Base-by-base conservation (phyloP, 2,113 vertebrate genomes). In the Butastur rufipennis region DNA sequence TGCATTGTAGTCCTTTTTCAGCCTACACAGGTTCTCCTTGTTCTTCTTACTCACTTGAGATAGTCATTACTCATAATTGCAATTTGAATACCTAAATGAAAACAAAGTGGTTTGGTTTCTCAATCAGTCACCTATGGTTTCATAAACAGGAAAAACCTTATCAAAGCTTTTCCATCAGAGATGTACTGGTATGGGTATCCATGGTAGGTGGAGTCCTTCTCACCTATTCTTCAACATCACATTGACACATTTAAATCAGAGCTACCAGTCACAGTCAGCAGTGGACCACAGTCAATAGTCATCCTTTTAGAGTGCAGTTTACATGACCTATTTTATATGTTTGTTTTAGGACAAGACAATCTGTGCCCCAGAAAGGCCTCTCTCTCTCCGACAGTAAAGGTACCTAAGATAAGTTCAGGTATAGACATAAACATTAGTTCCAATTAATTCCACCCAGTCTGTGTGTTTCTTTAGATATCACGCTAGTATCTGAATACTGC, bases 131-230 rank as follows among this genome's bases (percentile, higher is more conserved):
- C 40, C 70, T 53, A 9, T 9, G 36, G 27, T 81, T 40, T 82
- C 43, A 93, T 18, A 88, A 94, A 93, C 92, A 94, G 87, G 81
- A 96, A 93, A 93, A 93, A 31, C 19, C 40, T 79, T 65, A 72
- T 80, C 48, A 87, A 56, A 82, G 31, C 15, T 19, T 85, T 70
- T 45, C 55, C 58, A 82, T 65, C 47, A 68, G 17, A 94, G 25
- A 32, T 0, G 0, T 45, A 31, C 29, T 83, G 1, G 0, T 11
- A 27, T 2, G 58, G 43, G 31, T 80, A n/a, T 56, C 91, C 84
- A 75, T 0, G 0, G 20, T 23, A 25, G 55, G n/a, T 66, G 58
- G 53, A 66, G 71, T 32, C 22, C 42, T 63, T 70, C 63, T 86
- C 78, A 73, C 32, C 27, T 72, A 22, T 45, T 58, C 67, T 72